Base-by-base conservation (phyloP, 2,797 vertebrate genomes). In the Glyptemys insculpta region DNA sequence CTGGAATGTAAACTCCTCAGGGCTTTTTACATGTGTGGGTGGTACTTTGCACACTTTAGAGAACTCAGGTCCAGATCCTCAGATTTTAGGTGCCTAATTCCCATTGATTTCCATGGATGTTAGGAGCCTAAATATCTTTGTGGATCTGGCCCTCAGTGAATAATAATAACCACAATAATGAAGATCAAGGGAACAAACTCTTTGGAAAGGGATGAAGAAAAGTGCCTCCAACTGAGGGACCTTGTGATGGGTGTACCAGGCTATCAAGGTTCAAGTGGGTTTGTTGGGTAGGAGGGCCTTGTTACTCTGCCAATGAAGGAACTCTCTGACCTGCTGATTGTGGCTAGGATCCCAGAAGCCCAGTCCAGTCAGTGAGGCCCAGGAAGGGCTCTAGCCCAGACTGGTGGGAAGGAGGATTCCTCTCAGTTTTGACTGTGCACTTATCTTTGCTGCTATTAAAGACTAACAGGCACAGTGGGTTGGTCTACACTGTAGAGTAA, bases 321-420 rank as follows among this genome's bases (percentile, higher is more conserved):
- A 89, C 44, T 88, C 94, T 57, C 93, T 41, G 25, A 88, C 88
- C 84, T 90, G 85, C 93, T 87, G 83, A 89, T 78, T 86, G 85
- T 1, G n/a, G 96, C 87, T 93, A 94, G 86, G 87, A 95, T 92
- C 88, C 93, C 88, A 85, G 91, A 95, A 95, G 96, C 81, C 80
- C 91, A 93, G 31, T 87, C 84, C 41, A 96, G 78, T 88, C 90
- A 97, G 89, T 78, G 96, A 94, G 95, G 93, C 90, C 94, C 79
- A 91, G 94, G 89, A 96, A 88, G 96, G 94, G 92, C 82, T 92
- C 80, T 90, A 91, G 54, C 87, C 52, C 6, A 83, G 54, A 83
- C 86, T 92, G 86, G 54, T 52, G 87, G 49, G 90, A 91, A 93
- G 23, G 44, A 49, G 52, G 79, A 95, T 79, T 44, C 37, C 12